These are phyloP conservation scores for Perca schrenkii DNA, from an alignment of 2,113 vertebrate genomes.

Conservation along the genomic window DNA sequence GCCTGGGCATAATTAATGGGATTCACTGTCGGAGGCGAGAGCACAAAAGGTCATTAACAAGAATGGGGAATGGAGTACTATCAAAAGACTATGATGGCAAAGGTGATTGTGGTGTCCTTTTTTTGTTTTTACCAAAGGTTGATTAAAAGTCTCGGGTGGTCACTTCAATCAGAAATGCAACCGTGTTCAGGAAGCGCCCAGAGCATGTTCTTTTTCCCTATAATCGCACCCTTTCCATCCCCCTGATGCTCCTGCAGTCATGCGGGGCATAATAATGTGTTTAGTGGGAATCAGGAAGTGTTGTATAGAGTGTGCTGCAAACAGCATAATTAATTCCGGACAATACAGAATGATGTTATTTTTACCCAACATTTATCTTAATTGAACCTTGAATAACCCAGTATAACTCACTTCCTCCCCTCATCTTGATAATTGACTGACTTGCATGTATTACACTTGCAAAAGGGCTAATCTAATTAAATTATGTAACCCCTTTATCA, in stretches of 20 bases:
- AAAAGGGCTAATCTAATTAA: slow-evolving; percentile 55
- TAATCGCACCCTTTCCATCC: slow-evolving; percentile 27
- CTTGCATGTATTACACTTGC: slow-evolving; percentile 42
- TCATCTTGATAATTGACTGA: slow-evolving; percentile 46
- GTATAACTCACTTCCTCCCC: slow-evolving; percentile 27
- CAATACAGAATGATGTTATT: slow-evolving; percentile 32
- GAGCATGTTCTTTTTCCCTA: slow-evolving; percentile 35
- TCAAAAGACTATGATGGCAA: slow-evolving; percentile 60
- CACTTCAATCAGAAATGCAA: slow-evolving; percentile 76
- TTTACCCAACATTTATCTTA: slow-evolving; percentile 44
- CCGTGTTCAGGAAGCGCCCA: slow-evolving; percentile 38
- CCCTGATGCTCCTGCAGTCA: slow-evolving; percentile 22
- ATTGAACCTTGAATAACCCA: slow-evolving; percentile 39
- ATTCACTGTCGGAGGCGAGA: slow-evolving; percentile 62
- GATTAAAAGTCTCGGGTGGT: slow-evolving; percentile 77
- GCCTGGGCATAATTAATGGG: slow-evolving; percentile 82
- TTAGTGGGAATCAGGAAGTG: slow-evolving; percentile 11
- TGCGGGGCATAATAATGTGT: slow-evolving; percentile 34
- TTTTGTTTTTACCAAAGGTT: slow-evolving; percentile 55
- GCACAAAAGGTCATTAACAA: slow-evolving; percentile 70
- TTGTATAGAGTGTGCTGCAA: slow-evolving; percentile 16
- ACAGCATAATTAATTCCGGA: slow-evolving; percentile 50
- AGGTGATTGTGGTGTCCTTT: slow-evolving; percentile 70
- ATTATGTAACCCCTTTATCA: slow-evolving; percentile 35
- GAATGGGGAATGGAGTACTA: slow-evolving; percentile 60